A percentile compares a stretch with the other conserved stretches of the same genome.
phyloP scores from a whole-genome alignment of 2,113 vertebrate species.

The Laterallus jamaicensis region DNA sequence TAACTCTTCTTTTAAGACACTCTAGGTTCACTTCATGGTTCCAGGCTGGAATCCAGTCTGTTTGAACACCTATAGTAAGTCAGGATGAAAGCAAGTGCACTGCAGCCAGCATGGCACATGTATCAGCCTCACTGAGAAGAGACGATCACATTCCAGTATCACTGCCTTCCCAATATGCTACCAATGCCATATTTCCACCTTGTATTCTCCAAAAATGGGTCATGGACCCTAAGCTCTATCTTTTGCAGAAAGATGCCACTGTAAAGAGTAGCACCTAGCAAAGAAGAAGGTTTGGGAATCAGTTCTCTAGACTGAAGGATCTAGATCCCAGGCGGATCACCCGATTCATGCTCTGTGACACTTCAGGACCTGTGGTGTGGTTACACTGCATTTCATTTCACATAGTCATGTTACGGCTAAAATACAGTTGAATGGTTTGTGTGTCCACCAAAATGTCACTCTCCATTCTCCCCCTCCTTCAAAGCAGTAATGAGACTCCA shows the following conservation, averaged over 20 bases:
- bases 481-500: background rate
- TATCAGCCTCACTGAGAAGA: background rate
- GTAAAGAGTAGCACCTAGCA: background rate
- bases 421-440: background rate
- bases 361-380: background rate
- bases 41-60: background rate
- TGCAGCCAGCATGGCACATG: rapidly evolving
- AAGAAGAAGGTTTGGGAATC: background rate
- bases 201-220: background rate
- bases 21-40: background rate
- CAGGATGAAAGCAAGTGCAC: background rate
- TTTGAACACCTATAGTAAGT: background rate
- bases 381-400: background rate
- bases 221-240: background rate
- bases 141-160: background rate
- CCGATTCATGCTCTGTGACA: background rate
- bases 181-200: background rate
- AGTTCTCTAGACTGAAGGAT: background rate
- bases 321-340: background rate
- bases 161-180: background rate
- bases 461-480: background rate
- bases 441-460: background rate
- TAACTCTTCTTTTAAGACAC: background rate
- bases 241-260: background rate
- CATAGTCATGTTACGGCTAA: background rate